Evolutionary conservation across 2,113 vertebrate species (phyloP), one percentile per base, ranked within the genome.

Genomic region (Chlamydotis undulata): DNA sequence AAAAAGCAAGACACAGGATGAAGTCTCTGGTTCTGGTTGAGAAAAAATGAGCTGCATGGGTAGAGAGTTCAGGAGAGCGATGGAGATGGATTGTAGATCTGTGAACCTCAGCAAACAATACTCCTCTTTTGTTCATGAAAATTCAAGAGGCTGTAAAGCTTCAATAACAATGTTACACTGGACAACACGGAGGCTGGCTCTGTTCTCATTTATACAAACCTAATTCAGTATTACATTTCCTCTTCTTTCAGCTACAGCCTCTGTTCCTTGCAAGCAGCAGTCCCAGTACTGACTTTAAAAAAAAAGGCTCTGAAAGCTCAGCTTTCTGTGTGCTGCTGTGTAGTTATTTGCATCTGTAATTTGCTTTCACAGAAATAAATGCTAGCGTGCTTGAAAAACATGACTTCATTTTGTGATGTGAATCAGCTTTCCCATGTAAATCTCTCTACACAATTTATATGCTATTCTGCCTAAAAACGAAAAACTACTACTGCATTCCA

Each of bases 311-410:
- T 89, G 77, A 92, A 89, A 92, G 56, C 69, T 84, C 90, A 91
- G 69, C 61, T 89, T 89, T 92, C 75, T 85, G 25, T 57, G 31
- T 45, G 50, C 25, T 70, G 52, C 39, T 87, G 63, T 82, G 45
- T 10, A 87, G 50, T 63, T 53, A 92, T 89, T 83, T 83, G 68
- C 74, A 94, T 83, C 60, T 79, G 61, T n/a, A 84, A 93, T 82
- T 87, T 94, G 31, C 59, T 85, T 77, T 68, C 37, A 73, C 59
- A 79, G 45, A 94, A 89, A 94, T n/a, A 83, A 93, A 81, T 59
- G 41, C 52, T 83, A 79, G 87, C 0, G 4, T 81, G 68, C 73
- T 65, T 78, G 63, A 60, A 93, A 95, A 95, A 93, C 68, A 33
- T 56, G 57, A 94, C 49, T 78, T 71, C 28, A 88, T 73, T 94